These are phyloP conservation scores for Etheostoma perlongum DNA, from an alignment of 2,797 vertebrate species.

Conservation along the genomic window DNA sequence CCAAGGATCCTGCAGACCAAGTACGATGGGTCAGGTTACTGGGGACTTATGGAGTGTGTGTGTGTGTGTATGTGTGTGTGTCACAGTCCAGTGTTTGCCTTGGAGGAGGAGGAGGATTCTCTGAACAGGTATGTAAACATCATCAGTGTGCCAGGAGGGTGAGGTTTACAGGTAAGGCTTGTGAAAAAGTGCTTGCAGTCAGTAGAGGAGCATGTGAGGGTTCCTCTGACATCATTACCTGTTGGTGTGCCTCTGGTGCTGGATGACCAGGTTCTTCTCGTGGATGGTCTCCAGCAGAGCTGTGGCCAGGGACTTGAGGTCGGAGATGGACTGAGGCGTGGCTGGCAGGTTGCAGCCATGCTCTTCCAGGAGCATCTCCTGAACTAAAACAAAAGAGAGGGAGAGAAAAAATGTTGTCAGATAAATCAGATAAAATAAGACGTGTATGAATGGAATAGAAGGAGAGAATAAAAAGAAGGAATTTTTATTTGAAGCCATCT, in stretches of 20 bases:
- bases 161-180: neutral
- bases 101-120: conserved; percentile 58
- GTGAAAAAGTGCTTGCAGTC: neutral
- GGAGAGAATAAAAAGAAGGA: neutral
- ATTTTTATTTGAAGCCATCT: neutral
- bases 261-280: conserved; percentile 98
- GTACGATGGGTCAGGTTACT: conserved; percentile 6
- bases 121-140: conserved; percentile 47
- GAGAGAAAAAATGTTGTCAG: neutral
- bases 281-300: conserved; percentile 98
- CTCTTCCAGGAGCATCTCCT: conserved; percentile 90
- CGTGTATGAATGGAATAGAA: neutral
- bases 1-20: conserved; percentile 90
- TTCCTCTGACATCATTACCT: conserved; percentile 81
- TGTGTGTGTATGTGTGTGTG: conserved; percentile 8
- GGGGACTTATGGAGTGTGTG: neutral
- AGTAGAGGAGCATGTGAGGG: rapidly evolving
- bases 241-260: conserved; percentile 98
- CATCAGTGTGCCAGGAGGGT: neutral
- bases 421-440: neutral
- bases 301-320: conserved; percentile 97
- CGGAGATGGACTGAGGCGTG: conserved; percentile 95
- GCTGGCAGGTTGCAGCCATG: conserved; percentile 95
- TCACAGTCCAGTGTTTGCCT: conserved; percentile 58
- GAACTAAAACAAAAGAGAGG: conserved; percentile 68